Base-by-base conservation (phyloP, 2,888 invertebrate species). In the Incurvaria masculella region DNA sequence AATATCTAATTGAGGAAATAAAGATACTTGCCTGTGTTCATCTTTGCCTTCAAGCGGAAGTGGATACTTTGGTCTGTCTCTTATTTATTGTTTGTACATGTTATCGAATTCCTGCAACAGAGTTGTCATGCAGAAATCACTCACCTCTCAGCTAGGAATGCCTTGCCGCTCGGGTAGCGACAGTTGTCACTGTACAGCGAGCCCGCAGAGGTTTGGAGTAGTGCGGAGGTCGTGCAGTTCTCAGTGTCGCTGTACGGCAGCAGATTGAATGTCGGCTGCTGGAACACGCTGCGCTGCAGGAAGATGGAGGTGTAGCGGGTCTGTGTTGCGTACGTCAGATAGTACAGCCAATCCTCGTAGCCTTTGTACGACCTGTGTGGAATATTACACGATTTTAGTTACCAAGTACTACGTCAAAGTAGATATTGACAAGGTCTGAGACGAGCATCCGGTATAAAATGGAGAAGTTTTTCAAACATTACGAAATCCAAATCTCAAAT, bases 311-410 rank as follows among this genome's bases (percentile, higher is more conserved):
- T 89, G 65, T 92, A 94, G 8, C 91, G 82, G 0, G 88, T 85
- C 66, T 92, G 90, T 0, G 88, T 88, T 11, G 86, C 82, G 64
- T 89, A 92, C 0, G 90, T 89, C 33, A 89, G 66, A 63, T 91
- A 91, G 65, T 86, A 87, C 2, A 92, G 69, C 90, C 91, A 92
- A 38, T 91, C 88, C 57, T 91, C 89, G 50, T 88, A 80, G 14
- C 89, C 88, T 63, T 87, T 85, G 60, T 87, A 86, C 0, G 91
- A 89, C 57, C 91, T 89, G 66, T 21, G 58, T 59, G 51, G n/a
- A 65, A 23, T 23, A 23, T 23, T 23, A 23, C 10, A 23, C 23
- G 10, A 6, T 10, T 23, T 23, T 10, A 23, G 23, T 23, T 23
- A n/a, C n/a, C n/a, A n/a, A n/a, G n/a, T n/a, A n/a, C n/a, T n/a